These are phyloP conservation scores for Gymnoscopelus braueri DNA, from an alignment of 2,797 vertebrate species.

Conservation along the genomic window DNA sequence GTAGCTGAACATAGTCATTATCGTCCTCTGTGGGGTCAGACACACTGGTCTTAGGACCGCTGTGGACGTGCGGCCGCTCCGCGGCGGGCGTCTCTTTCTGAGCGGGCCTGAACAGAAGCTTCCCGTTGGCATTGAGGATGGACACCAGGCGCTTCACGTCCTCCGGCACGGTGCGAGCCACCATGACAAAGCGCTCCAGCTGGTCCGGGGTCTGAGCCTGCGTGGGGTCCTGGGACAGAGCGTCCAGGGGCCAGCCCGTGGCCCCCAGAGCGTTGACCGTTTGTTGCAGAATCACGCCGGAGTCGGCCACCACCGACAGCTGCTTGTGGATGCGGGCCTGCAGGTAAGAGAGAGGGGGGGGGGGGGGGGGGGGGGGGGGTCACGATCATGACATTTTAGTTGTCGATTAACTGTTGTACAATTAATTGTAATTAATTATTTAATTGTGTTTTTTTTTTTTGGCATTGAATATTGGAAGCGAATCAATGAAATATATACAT, in stretches of 20 bases:
- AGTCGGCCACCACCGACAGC: slow-evolving; percentile 85
- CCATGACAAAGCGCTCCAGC: slow-evolving; percentile 93
- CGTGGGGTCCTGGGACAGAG: slow-evolving; percentile 80
- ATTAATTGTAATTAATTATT: too few relatives aligned
- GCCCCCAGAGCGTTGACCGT: slow-evolving; percentile 78
- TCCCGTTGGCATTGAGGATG: slow-evolving; percentile 92
- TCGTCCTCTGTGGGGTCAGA: slow-evolving; percentile 72
- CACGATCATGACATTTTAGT: too few relatives aligned
- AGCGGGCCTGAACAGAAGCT: slow-evolving; percentile 86
- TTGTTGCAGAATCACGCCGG: slow-evolving; percentile 87
- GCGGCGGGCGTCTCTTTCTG: slow-evolving; percentile 55
- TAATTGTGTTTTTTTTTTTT: too few relatives aligned
- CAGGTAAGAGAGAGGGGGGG: slow-evolving; percentile 64
- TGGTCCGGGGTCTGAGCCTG: slow-evolving; percentile 85
- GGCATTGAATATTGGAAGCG: too few relatives aligned
- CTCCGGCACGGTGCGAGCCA: slow-evolving; percentile 90
- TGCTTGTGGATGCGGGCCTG: slow-evolving; percentile 88
- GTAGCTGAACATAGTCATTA: slow-evolving; percentile 84
- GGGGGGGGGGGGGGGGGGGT: too few relatives aligned
- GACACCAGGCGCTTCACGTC: slow-evolving; percentile 92
- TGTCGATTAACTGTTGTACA: too few relatives aligned
- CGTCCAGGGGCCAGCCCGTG: slow-evolving; percentile 83
- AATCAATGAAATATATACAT: too few relatives aligned
- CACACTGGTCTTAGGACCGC: slow-evolving; percentile 28
- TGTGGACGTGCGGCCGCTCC: slow-evolving; percentile 42